Evolutionary conservation across 1,140 invertebrate genomes (phyloP).

Genomic region (Octopus sinensis): DNA sequence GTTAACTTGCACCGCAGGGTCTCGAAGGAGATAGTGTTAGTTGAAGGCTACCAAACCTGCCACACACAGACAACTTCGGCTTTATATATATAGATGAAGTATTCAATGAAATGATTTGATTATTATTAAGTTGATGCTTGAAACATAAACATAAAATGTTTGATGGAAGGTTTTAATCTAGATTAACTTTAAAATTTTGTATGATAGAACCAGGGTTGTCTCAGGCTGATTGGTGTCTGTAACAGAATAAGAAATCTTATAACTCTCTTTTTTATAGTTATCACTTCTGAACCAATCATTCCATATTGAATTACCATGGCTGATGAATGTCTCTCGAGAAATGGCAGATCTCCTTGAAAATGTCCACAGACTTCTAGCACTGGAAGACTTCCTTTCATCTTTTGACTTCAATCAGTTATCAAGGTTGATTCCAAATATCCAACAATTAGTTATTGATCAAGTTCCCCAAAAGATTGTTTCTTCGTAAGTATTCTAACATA

Average conservation of each 20-base stretch:
- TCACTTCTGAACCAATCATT: not conserved
- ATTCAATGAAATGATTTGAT: too few relatives aligned
- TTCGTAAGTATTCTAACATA: not conserved
- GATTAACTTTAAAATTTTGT: too few relatives aligned
- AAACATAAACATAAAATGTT: too few relatives aligned
- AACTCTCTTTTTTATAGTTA: not conserved
- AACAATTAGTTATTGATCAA: not conserved
- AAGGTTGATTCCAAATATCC: not conserved
- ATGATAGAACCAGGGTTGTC: too few relatives aligned
- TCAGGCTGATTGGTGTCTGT: too few relatives aligned
- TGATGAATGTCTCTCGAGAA: not conserved
- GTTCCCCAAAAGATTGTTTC: not conserved
- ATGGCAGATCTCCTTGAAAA: not conserved
- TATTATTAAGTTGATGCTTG: too few relatives aligned
- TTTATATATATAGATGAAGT: too few relatives aligned
- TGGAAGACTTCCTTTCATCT: not conserved
- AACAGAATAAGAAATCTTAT: not conserved
- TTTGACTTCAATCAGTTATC: not conserved
- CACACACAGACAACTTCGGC: too few relatives aligned
- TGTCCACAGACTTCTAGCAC: not conserved
- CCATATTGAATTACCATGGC: not conserved
- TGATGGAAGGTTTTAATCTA: too few relatives aligned
- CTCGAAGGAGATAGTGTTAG: too few relatives aligned
- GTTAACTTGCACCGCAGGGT: too few relatives aligned
- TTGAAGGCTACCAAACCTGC: too few relatives aligned